Base-by-base conservation (phyloP, 2,797 vertebrate genomes). In the Epinephelus awoara region DNA sequence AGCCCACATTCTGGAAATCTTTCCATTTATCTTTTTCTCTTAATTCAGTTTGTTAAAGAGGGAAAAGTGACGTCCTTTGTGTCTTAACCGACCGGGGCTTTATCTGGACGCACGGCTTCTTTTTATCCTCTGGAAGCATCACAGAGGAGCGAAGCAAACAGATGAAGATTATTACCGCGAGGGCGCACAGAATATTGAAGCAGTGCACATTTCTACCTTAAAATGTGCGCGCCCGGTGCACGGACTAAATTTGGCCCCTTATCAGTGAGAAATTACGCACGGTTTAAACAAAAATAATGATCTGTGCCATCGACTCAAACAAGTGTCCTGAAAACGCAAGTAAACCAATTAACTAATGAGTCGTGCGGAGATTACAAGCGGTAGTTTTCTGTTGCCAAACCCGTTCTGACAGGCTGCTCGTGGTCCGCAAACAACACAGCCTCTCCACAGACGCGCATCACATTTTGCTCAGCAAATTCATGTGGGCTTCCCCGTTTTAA, bases 281-380 rank as follows among this genome's bases (percentile, higher is more conserved):
- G 38, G 64, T 61, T 47, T 9, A 42, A 13, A 38, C 18, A 61
- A 67, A 67, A 17, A 44, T 11, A 21, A 51, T 21, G 3, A 56
- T 55, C 46, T 10, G 10, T 38, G 23, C 40, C 0, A 67, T 49
- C 1, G 1, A 80, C 67, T 83, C 68, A 76, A 67, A 84, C 79
- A 91, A 85, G 78, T 87, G 68, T 66, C 75, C 10, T 63, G 67
- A 38, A 58, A 66, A 59, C 58, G 29, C 56, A 59, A 71, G 40
- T 50, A 77, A 69, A 74, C 50, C 49, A 81, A 79, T 82, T 64
- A 83, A 84, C 51, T 52, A 75, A 57, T 8, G 51, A 75, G 57
- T 65, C 64, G 64, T 72, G 81, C 47, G 52, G 27, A 29, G 1
- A 69, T 61, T 11, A 51, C 44, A 15, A 25, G 19, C 38, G 18